Evolutionary conservation across 2,113 vertebrate species (phyloP).

Genomic region (Gadus macrocephalus): DNA sequence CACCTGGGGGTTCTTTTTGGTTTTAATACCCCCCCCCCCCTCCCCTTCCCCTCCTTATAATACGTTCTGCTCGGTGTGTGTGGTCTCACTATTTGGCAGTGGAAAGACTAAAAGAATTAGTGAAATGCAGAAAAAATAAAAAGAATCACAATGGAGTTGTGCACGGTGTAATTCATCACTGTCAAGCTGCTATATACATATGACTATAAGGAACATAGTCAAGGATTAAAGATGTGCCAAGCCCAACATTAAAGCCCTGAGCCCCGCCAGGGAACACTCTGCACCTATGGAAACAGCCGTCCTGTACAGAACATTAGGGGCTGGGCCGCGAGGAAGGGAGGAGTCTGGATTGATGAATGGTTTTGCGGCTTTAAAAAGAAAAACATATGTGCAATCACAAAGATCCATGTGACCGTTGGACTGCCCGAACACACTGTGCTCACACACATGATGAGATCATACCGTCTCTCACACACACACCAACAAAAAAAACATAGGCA

Average conservation of each 20-base stretch:
- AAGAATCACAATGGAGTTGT: too few relatives aligned
- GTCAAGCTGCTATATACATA: too few relatives aligned
- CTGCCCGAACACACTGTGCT: background rate
- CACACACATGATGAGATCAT: background rate
- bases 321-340: too few relatives aligned
- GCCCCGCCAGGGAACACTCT: background rate
- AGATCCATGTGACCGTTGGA: background rate
- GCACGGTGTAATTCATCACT: too few relatives aligned
- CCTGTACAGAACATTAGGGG: background rate
- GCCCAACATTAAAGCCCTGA: background rate
- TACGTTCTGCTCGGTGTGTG: background rate
- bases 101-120: too few relatives aligned
- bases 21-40: too few relatives aligned
- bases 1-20: too few relatives aligned
- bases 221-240: too few relatives aligned
- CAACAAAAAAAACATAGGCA: background rate
- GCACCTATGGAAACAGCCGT: background rate
- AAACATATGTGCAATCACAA: background rate
- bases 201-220: too few relatives aligned
- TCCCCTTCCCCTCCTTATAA: background rate
- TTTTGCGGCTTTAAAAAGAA: background rate
- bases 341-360: too few relatives aligned
- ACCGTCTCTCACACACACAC: background rate
- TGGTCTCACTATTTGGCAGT: slow-evolving; percentile 1
- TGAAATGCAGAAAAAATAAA: too few relatives aligned